These are phyloP conservation scores for Haliclona indistincta DNA, from an alignment of 37 sponge, comb jelly and placozoan species.

Conservation along the genomic window DNA sequence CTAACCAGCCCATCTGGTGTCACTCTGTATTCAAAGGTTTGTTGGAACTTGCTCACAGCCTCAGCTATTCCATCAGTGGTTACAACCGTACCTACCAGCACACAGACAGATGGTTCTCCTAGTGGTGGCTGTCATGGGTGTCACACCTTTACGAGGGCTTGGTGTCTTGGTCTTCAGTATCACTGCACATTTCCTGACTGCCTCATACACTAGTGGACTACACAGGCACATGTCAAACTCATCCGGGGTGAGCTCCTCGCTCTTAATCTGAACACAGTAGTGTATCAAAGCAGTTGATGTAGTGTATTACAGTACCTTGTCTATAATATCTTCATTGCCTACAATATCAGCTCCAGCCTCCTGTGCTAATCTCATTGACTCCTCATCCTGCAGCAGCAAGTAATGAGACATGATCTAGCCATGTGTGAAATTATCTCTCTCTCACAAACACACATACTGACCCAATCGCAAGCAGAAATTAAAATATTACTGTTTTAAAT, in stretches of 20 bases:
- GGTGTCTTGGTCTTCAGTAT: slow-evolving; percentile 56
- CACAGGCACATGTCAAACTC: slow-evolving; percentile 60
- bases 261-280: no score
- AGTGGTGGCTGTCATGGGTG: background rate
- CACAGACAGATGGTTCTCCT: background rate
- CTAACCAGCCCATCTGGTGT: slow-evolving; percentile 14
- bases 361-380: no score
- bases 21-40: slow-evolving; percentile 16
- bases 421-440: no score
- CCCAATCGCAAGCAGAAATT: no score
- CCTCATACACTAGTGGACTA: slow-evolving; percentile 29
- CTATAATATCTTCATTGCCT: slow-evolving; percentile 48
- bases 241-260: no score
- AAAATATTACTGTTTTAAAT: no score
- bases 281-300: no score
- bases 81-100: slow-evolving; percentile 42
- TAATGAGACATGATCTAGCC: no score
- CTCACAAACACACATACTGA: no score
- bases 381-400: no score
- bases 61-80: background rate
- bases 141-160: slow-evolving; percentile 42
- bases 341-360: slow-evolving; percentile 47
- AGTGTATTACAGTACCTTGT: slow-evolving; percentile 17
- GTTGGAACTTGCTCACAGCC: slow-evolving; percentile 20
- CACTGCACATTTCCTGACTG: slow-evolving; percentile 49